phyloP scores from a whole-genome alignment of 2,797 vertebrate species.

The Alfaro cultratus region DNA sequence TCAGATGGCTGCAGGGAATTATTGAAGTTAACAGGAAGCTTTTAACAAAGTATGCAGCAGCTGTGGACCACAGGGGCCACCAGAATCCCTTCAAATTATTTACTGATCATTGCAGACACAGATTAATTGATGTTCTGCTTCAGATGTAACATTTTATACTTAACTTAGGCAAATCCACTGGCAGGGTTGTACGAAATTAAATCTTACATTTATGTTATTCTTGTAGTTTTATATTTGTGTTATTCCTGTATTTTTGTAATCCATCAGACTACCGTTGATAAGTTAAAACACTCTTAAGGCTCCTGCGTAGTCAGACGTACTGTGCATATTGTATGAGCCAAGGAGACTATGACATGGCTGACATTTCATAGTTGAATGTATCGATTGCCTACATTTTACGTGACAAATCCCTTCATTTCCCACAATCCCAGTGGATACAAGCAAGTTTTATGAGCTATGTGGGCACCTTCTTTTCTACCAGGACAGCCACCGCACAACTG shows the following conservation, averaged over 20 bases:
- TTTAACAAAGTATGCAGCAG: conserved; percentile 5
- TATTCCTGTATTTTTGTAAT: not conserved
- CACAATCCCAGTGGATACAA: no score
- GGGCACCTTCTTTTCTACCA: no score
- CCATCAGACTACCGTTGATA: not conserved
- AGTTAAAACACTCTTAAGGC: not conserved
- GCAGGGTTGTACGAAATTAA: not conserved
- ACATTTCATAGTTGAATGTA: no score
- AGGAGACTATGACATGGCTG: no score
- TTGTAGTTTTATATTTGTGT: not conserved
- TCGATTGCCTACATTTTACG: no score
- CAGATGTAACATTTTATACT: not conserved
- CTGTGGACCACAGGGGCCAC: conserved; percentile 9
- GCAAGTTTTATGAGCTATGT: no score
- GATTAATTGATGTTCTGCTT: conserved; percentile 3
- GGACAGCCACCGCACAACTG: no score
- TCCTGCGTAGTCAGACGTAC: no score
- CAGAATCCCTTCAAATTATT: conserved; percentile 4
- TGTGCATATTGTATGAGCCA: no score
- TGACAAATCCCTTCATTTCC: no score
- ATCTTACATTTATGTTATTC: not conserved
- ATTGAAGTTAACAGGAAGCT: conserved; percentile 21
- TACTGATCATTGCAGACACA: not conserved
- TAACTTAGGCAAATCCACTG: not conserved
- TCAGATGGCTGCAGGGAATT: conserved; percentile 18